Evolutionary conservation across 2,113 vertebrate species (phyloP).

Genomic region (Xenotilapia caudafasciata): DNA sequence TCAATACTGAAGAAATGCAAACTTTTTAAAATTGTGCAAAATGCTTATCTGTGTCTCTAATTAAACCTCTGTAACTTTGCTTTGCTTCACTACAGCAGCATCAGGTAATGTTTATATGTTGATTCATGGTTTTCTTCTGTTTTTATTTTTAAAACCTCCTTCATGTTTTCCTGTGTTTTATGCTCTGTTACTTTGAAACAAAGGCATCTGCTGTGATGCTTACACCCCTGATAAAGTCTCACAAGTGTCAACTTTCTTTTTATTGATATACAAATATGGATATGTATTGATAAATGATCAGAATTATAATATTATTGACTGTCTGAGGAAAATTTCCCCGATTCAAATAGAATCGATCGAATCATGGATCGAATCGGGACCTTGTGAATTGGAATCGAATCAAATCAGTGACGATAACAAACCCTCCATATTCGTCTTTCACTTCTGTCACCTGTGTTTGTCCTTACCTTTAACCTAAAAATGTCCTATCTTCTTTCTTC

Average conservation of each 20-base stretch:
- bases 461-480: not conserved
- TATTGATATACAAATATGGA: not conserved
- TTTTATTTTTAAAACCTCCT: not conserved
- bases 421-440: not conserved
- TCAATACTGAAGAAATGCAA: not conserved
- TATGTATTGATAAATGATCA: not conserved
- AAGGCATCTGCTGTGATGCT: not conserved
- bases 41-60: not conserved
- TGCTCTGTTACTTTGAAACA: not conserved
- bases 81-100: not conserved
- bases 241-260: not conserved
- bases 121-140: not conserved
- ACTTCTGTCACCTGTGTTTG: not conserved
- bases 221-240: not conserved
- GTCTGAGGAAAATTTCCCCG: not conserved
- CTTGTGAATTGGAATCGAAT: not conserved
- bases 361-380: not conserved
- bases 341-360: not conserved
- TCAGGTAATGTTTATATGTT: not conserved
- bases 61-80: not conserved
- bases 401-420: not conserved
- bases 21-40: not conserved
- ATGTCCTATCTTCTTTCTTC: not conserved
- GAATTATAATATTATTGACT: not conserved
- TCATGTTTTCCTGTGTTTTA: not conserved